Conservation (phyloP, 2,888 invertebrate genomes). For the Dione juno region DNA sequence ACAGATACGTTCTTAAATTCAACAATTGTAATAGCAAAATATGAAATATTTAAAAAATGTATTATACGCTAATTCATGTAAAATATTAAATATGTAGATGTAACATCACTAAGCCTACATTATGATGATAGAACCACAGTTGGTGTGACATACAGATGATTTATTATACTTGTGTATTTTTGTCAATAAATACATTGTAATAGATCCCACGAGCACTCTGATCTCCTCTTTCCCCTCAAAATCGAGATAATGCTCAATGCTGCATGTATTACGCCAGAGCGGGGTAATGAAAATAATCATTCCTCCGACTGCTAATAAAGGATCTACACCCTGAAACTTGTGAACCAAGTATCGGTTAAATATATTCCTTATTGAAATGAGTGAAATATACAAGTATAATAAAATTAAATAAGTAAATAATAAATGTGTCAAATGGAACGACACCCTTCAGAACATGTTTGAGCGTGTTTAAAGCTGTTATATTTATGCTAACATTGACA, state of each 20-base stretch:
- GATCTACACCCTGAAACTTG: no score
- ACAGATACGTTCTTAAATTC: slow-evolving; percentile 56
- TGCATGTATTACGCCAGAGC: no score
- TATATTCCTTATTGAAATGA: no score
- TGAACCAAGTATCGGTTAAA: no score
- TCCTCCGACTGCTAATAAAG: no score
- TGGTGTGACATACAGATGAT: neutral
- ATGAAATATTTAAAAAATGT: slow-evolving; percentile 67
- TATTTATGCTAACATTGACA: slow-evolving; percentile 40
- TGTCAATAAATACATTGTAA: neutral
- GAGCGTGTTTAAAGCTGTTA: slow-evolving; percentile 70
- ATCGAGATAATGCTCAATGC: no score
- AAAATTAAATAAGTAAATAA: slow-evolving; percentile 61
- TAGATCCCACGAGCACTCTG: neutral
- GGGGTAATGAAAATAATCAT: no score
- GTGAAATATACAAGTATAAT: slow-evolving; percentile 32
- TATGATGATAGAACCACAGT: slow-evolving; percentile 14
- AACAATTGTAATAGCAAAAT: slow-evolving; percentile 69
- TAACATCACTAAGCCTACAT: slow-evolving; percentile 63
- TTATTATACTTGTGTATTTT: neutral
- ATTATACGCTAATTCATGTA: slow-evolving; percentile 72
- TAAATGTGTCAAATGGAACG: slow-evolving; percentile 57
- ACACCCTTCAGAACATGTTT: slow-evolving; percentile 58
- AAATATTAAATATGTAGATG: slow-evolving; percentile 73
- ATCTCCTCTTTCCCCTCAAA: no score